Evolutionary conservation across 2,888 invertebrate species (phyloP), one percentile per base, ranked within the genome.

Genomic region (Gastrophysa polygoni): DNA sequence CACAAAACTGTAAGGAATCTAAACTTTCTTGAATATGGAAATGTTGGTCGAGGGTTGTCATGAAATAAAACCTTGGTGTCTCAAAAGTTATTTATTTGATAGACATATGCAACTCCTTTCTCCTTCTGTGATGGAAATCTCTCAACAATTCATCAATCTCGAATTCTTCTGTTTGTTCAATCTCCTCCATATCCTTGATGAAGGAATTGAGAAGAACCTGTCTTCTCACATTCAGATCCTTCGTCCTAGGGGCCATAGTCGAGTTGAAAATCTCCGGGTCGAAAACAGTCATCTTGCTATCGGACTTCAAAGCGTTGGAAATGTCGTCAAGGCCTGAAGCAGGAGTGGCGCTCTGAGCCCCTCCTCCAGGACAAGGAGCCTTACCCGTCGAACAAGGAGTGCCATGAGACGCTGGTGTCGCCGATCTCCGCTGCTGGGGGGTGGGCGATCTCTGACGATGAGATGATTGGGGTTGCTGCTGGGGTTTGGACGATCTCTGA

Each of bases 191-290:
- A 6, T 59, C 58, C 0, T 28, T 24, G 1, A n/a, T n/a, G 32
- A 59, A 59, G 1, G 58, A 50, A 50, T 43, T 49, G 24, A 21
- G 46, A 6, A 59, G 44, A 16, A 59, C 29, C 16, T 50, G 43
- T 10, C 58, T 46, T 20, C 57, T 57, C 10, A 29, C 24, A 11
- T 51, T 50, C 10, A 59, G 11, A 29, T 51, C 51, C 14, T 18
- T 51, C 8, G 44, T 59, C 7, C 58, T 51, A 5, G 58, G 58
- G 1, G 58, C 58, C 58, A 59, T 59, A 1, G 58, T 51, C n/a
- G 44, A 21, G 24, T 59, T 51, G 14, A 51, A n/a, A 16, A 44
- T 38, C 16, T 59, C 58, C 11, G 58, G 51, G 34, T 59, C 51
- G 28, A 44, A 59, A 10, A 52, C 58, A 1, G 51, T 44, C 51